Percentiles rank a stretch among this genome's conserved stretches.
Evolutionary conservation across 2,888 invertebrate species (phyloP).

Genomic region (Hyalella azteca): DNA sequence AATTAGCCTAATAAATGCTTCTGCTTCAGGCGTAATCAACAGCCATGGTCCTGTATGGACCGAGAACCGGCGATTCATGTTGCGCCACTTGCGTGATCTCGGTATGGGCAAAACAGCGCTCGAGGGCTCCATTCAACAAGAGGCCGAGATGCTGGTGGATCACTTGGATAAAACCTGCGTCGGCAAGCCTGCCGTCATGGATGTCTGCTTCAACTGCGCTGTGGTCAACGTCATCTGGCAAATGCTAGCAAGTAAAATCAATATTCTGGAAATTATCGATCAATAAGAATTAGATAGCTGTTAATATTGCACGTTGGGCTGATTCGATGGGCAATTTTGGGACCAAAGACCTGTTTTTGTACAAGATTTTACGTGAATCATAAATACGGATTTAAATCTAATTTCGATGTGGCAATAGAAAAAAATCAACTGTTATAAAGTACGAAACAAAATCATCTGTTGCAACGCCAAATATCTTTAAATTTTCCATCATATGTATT

Average conservation of each 20-base stretch:
- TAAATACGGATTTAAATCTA: background rate
- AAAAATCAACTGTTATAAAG: too few species aligned
- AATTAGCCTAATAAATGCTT: background rate
- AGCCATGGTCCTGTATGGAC: background rate
- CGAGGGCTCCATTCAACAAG: conserved; percentile 39
- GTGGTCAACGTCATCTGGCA: background rate
- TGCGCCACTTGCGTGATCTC: conserved; percentile 38
- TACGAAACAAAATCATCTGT: too few species aligned
- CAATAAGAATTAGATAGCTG: background rate
- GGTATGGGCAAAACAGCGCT: conserved; percentile 43
- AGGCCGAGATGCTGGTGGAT: conserved; percentile 38
- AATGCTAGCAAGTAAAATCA: background rate
- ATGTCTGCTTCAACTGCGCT: conserved; percentile 10
- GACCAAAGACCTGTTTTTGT: background rate
- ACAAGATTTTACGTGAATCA: background rate
- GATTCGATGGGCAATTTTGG: too few species aligned
- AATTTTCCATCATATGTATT: too few species aligned
- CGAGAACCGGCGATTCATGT: conserved; percentile 29
- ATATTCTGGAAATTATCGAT: too few species aligned
- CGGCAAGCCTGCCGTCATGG: conserved; percentile 28
- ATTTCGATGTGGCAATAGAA: too few species aligned
- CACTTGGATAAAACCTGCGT: conserved; percentile 19
- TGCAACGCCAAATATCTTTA: too few species aligned
- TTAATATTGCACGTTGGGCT: too few species aligned
- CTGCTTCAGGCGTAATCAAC: background rate